Evolutionary conservation across 2,113 vertebrate genomes (phyloP).

Genomic region (Pachyramphus minor): DNA sequence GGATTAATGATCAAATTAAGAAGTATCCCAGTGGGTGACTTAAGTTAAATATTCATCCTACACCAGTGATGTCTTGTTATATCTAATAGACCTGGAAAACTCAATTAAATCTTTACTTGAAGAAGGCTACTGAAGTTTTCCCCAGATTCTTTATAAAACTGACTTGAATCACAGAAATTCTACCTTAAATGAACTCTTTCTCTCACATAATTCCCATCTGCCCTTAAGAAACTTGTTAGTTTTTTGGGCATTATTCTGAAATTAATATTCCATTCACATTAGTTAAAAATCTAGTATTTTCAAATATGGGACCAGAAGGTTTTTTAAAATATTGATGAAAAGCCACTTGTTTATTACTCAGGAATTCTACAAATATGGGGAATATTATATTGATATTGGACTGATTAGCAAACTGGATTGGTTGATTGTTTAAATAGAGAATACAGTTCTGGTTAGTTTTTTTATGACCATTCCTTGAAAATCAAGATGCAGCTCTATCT

Average conservation of each 20-base stretch:
- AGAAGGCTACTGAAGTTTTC: background rate
- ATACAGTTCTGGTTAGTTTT: background rate
- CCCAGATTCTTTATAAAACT: background rate
- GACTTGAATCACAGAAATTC: background rate
- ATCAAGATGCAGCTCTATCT: background rate
- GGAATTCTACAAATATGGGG: fast-evolving
- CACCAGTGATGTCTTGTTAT: background rate
- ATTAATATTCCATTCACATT: background rate
- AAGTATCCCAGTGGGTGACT: background rate
- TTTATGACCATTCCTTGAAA: background rate
- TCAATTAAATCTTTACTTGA: slow-evolving; percentile 15
- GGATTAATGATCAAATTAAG: slow-evolving; percentile 31
- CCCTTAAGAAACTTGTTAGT: background rate
- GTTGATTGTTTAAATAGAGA: background rate
- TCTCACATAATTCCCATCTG: background rate
- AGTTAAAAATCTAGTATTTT: background rate
- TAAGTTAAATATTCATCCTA: slow-evolving; percentile 6
- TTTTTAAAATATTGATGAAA: background rate
- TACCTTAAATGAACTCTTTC: background rate
- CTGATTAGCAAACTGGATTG: background rate
- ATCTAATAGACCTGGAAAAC: background rate
- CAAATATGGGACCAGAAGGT: background rate
- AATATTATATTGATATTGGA: background rate
- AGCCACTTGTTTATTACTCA: background rate
- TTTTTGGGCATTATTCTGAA: background rate